These are phyloP conservation scores for Ligdia adustata DNA, from an alignment of 2,888 invertebrate genomes.

Conservation along the genomic window DNA sequence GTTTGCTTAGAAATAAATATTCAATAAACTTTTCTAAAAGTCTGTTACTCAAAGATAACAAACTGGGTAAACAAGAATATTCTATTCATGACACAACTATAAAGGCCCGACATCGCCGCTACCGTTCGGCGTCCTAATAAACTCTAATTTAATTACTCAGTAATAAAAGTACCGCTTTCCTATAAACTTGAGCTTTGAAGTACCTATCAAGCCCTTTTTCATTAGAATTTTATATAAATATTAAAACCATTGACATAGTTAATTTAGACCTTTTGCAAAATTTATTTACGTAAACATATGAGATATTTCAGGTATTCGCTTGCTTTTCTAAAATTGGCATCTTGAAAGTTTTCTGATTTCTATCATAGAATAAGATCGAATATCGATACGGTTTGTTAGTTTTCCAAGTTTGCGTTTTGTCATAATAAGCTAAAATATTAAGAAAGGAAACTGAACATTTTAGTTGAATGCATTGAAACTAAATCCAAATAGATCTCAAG, in stretches of 20 bases:
- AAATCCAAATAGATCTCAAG: too few relatives aligned
- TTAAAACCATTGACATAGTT: not conserved
- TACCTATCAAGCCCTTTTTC: constrained; percentile 43
- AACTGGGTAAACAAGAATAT: not conserved
- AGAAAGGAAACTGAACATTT: too few relatives aligned
- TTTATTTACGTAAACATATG: too few relatives aligned
- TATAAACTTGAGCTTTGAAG: constrained; percentile 35
- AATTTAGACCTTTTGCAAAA: too few relatives aligned
- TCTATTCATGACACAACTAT: constrained; percentile 1
- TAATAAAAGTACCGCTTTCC: constrained; percentile 44
- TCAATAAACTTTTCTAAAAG: not conserved
- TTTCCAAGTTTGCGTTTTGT: constrained; percentile 10
- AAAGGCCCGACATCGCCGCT: not conserved
- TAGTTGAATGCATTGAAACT: too few relatives aligned
- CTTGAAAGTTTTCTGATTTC: constrained; percentile 8
- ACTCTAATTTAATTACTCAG: constrained; percentile 45
- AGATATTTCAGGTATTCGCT: constrained; percentile 2
- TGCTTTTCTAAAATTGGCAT: constrained; percentile 1
- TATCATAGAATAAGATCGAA: constrained; percentile 21
- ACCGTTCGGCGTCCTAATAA: constrained; percentile 25
- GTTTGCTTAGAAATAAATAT: too few relatives aligned
- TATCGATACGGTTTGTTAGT: constrained; percentile 15
- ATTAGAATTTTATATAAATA: constrained; percentile 32
- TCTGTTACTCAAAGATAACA: not conserved
- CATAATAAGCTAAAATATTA: too few relatives aligned